These are phyloP conservation scores for Gnathonemus echidnorhynchus DNA, from an alignment of 2,113 vertebrate species.

Conservation along the genomic window DNA sequence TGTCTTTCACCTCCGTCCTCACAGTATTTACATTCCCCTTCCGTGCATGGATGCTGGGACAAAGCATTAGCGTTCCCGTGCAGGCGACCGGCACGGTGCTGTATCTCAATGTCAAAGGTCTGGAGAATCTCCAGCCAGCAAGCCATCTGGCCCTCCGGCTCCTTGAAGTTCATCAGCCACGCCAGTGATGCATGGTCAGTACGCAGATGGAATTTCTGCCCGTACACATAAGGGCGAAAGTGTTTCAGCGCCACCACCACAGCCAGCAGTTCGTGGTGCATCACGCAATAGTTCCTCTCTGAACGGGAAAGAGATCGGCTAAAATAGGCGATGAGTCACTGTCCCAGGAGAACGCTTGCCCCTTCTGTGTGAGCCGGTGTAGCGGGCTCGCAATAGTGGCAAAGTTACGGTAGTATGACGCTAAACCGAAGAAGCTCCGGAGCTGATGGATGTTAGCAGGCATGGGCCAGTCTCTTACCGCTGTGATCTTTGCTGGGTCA, in stretches of 20 bases:
- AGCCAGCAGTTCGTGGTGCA: no score
- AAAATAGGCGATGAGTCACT: neutral
- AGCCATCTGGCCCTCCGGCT: conserved; percentile 1
- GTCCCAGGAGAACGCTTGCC: neutral
- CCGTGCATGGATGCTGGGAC: no score
- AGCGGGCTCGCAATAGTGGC: neutral
- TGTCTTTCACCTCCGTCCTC: no score
- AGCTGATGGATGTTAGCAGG: neutral
- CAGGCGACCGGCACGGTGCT: neutral
- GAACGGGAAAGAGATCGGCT: no score
- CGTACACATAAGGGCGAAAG: no score
- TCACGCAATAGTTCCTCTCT: no score
- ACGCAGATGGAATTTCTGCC: no score
- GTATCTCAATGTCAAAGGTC: neutral
- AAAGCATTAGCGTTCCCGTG: neutral
- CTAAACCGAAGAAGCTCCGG: neutral
- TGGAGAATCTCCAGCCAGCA: neutral
- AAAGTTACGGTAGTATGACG: neutral
- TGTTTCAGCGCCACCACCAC: no score
- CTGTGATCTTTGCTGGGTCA: neutral
- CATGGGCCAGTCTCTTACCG: neutral
- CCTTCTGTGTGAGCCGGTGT: neutral
- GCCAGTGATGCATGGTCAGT: no score
- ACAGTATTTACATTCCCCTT: no score
- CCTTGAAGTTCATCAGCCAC: neutral